These are phyloP conservation scores for Physella acuta DNA, from an alignment of 1,140 invertebrate species.

Conservation along the genomic window DNA sequence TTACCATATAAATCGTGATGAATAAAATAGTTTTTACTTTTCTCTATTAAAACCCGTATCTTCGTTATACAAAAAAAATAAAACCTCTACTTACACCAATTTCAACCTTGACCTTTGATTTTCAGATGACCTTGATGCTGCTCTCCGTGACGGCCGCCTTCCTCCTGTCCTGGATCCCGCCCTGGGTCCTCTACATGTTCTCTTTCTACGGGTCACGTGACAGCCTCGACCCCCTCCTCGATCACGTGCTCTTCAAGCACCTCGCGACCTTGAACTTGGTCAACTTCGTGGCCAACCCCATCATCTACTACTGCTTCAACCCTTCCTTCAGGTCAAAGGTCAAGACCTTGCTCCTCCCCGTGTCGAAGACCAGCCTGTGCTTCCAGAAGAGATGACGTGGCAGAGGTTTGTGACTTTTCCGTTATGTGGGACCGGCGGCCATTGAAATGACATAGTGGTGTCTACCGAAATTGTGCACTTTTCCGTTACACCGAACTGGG, in stretches of 20 bases:
- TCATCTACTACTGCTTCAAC: constrained; percentile 17
- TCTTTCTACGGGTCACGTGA: not conserved
- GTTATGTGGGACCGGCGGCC: no score
- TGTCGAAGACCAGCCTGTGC: not conserved
- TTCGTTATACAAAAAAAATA: no score
- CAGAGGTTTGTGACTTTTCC: no score
- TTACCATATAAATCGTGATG: no score
- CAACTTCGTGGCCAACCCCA: constrained; percentile 12
- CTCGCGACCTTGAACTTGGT: not conserved
- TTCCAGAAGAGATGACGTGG: not conserved
- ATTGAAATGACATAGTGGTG: no score
- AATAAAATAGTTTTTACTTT: no score
- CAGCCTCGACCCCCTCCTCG: not conserved
- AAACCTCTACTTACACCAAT: no score
- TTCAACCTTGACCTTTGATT: no score
- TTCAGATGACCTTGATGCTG: constrained; percentile 16
- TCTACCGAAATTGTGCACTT: no score
- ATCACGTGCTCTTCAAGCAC: not conserved
- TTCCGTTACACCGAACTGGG: no score
- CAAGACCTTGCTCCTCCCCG: not conserved
- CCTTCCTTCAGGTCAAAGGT: constrained; percentile 19
- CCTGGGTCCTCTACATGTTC: constrained; percentile 12
- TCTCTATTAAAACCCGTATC: no score
- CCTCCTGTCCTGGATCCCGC: constrained; percentile 16
- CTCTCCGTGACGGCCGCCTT: constrained; percentile 12